phyloP scores from a whole-genome alignment of 1,140 invertebrate genomes.

The Helicoverpa armigera region DNA sequence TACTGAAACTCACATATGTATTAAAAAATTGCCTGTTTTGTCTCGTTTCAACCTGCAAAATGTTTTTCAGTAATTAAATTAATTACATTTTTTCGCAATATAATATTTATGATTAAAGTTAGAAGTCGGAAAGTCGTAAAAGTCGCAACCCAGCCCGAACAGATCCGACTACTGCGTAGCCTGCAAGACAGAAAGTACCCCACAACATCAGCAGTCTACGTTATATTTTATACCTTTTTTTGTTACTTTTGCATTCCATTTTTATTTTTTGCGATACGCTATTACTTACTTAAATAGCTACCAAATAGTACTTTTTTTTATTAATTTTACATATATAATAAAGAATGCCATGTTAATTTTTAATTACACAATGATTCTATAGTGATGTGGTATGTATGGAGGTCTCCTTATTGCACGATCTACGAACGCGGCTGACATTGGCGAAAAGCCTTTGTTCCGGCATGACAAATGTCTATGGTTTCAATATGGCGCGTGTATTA shows the following conservation, averaged over 20 bases:
- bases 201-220: constrained; percentile 69
- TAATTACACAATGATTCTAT: constrained; percentile 72
- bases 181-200: constrained; percentile 62
- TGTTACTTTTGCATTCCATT: constrained; percentile 68
- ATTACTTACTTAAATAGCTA: constrained; percentile 84
- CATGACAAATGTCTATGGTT: no score
- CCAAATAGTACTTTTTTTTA: constrained; percentile 78
- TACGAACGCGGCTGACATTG: constrained; percentile 14
- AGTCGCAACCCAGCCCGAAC: constrained; percentile 9
- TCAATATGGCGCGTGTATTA: no score
- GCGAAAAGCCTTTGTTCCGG: background rate
- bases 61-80: no score
- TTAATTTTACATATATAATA: constrained; percentile 81
- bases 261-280: constrained; percentile 67
- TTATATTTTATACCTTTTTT: constrained; percentile 61
- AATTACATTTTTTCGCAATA: no score
- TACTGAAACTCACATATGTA: no score
- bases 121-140: constrained; percentile 15
- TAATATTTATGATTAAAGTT: no score
- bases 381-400: constrained; percentile 48
- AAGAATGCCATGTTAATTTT: constrained; percentile 71
- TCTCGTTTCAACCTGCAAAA: no score
- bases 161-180: constrained; percentile 60
- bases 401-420: constrained; percentile 63
- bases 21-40: no score